Percentiles rank a stretch among this genome's conserved stretches.
Conservation (phyloP, 2,113 vertebrate genomes). For the Nyctibius bracteatus region DNA sequence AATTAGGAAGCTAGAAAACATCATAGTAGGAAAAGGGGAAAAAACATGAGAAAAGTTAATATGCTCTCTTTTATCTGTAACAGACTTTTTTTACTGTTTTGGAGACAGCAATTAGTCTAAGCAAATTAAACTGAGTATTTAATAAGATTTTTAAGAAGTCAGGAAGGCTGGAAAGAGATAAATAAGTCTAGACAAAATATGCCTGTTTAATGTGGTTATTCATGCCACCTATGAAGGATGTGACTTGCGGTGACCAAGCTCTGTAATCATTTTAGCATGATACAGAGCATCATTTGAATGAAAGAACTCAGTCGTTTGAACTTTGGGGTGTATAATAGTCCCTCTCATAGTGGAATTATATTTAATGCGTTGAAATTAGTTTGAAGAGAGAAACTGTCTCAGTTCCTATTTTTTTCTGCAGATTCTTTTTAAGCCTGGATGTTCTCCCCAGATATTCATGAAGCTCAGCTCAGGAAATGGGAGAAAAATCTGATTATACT, state of each 20-base stretch:
- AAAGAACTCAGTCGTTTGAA: background rate
- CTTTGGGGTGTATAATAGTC: background rate
- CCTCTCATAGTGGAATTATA: background rate
- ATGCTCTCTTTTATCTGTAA: background rate
- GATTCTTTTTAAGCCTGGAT: background rate
- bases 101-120: background rate
- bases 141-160: background rate
- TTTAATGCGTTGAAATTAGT: background rate
- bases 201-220: background rate
- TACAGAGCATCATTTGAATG: background rate
- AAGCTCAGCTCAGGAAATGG: background rate
- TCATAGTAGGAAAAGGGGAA: background rate
- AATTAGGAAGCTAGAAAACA: background rate
- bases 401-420: background rate
- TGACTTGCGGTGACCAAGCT: background rate
- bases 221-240: background rate
- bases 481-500: background rate
- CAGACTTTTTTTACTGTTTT: background rate
- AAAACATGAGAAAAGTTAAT: background rate
- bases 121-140: background rate
- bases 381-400: background rate
- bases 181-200: background rate
- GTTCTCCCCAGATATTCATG: background rate
- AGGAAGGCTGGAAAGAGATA: background rate
- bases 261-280: background rate